Conservation (phyloP, 2,888 invertebrate species). For the Thysanoteuthis rhombus region DNA sequence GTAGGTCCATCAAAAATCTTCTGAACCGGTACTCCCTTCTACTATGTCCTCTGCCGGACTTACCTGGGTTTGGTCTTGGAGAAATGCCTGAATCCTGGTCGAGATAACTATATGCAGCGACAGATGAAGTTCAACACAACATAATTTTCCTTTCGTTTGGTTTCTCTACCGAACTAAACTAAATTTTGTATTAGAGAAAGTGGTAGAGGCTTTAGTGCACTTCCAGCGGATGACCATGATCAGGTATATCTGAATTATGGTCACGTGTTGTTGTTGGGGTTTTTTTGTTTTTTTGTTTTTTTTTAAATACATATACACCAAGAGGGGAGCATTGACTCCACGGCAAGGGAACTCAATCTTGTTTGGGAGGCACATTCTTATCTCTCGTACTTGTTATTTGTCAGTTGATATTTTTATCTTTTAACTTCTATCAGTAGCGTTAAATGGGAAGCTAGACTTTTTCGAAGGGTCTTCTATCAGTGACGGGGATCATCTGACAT, state of each 20-base stretch:
- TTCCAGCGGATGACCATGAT: background rate
- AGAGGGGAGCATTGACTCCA: background rate
- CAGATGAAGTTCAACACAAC: too few relatives aligned
- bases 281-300: background rate
- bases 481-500: background rate
- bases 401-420: background rate
- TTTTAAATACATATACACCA: too few relatives aligned
- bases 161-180: too few relatives aligned
- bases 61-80: too few relatives aligned
- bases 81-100: too few relatives aligned
- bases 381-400: background rate
- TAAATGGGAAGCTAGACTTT: background rate
- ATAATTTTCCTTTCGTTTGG: too few relatives aligned
- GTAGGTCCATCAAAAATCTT: too few relatives aligned
- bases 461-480: background rate
- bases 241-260: background rate
- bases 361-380: background rate
- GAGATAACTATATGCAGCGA: too few relatives aligned
- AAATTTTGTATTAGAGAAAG: too few relatives aligned
- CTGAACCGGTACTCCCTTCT: too few relatives aligned
- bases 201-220: too few relatives aligned
- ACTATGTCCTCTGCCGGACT: too few relatives aligned
- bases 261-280: rapidly evolving
- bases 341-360: background rate
- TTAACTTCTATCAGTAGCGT: background rate